Base-by-base conservation (phyloP, 2,113 vertebrate genomes). In the Cottus gobio region DNA sequence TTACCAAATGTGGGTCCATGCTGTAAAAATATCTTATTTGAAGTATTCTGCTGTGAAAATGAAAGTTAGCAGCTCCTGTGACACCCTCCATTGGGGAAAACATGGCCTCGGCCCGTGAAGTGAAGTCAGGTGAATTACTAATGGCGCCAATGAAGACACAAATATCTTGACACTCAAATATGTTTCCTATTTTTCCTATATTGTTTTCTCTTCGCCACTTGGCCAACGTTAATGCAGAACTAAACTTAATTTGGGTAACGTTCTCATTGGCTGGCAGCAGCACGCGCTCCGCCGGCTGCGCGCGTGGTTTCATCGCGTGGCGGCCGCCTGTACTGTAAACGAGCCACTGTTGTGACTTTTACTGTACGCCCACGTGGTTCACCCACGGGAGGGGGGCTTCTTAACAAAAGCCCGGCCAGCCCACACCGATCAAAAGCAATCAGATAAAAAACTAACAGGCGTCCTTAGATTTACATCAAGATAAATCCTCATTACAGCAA, bases 371-470 rank as follows among this genome's bases (percentile, higher is more conserved):
- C 85, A 88, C 87, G 84, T 86, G 87, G 52, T 61, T 0, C 8
- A 3, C 13, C 34, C 52, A 56, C n/a, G 4, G 48, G 48, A n/a
- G n/a, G 48, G 48, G 3, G 16, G 5, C 42, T 44, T 44, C 11
- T 54, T 4, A 54, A 18, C 44, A 16, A 13, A 8, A 9, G 67
- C 64, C 15, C 13, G 31, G 26, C 11, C 69, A 6, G 22, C 61
- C 58, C 58, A n/a, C 73, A 28, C 37, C 22, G 71, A 82, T 82
- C 81, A 87, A 68, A 3, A 87, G 76, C 64, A 2, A 82, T 83
- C 78, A 85, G 72, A 87, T 86, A 78, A 77, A 75, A 75, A 52
- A 26, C 64, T 60, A 87, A 90, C 76, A 82, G 31, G 30, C 75
- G 36, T 8, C 44, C 65, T 70, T 22, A 83, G 88, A 92, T 84